Evolutionary conservation across 2,113 vertebrate species (phyloP), one percentile per base, ranked within the genome.

Genomic region (Lichenostomus cassidix): DNA sequence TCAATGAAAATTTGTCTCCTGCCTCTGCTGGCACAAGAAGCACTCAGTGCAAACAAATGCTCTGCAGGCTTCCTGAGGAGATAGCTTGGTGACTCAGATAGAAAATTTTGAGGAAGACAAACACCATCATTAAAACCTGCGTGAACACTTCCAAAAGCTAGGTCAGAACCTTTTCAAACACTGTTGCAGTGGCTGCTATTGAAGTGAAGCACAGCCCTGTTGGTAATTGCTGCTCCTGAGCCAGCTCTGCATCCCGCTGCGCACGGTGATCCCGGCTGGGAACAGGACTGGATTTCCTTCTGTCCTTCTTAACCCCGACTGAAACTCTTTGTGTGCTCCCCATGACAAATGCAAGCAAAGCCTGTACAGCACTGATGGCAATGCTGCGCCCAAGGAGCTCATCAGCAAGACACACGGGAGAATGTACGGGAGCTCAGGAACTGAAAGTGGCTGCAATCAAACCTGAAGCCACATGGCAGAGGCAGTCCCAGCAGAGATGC

Each of bases 181-280:
- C 27, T 49, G 71, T 42, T 1, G 1, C 46, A n/a, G 17, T 18
- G 39, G 53, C 76, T 46, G 12, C 53, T 58, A 24, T 0, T 39
- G 28, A n/a, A 87, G 69, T 20, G 13, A 63, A 88, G 68, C 44
- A 52, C 31, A 37, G 49, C 27, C 41, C 35, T 27, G 12, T 3
- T 11, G 1, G 11, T 19, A 25, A 1, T n/a, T 80, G 47, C 67
- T 80, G 76, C 23, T 86, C 67, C 87, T 9, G 15, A 89, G 83
- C 14, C 20, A 63, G 58, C 73, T 73, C 81, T 1, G 3, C 44
- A 39, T 10, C 55, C 50, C 2, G 3, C 42, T 10, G 2, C 4
- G 14, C 31, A 24, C 0, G 0, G 77, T 31, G 31, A 25, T 10
- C 35, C 20, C 0, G 0, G 41, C 53, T 52, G 80, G 27, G 27